Conservation (phyloP, 2,888 invertebrate genomes). For the Aricia artaxerxes region DNA sequence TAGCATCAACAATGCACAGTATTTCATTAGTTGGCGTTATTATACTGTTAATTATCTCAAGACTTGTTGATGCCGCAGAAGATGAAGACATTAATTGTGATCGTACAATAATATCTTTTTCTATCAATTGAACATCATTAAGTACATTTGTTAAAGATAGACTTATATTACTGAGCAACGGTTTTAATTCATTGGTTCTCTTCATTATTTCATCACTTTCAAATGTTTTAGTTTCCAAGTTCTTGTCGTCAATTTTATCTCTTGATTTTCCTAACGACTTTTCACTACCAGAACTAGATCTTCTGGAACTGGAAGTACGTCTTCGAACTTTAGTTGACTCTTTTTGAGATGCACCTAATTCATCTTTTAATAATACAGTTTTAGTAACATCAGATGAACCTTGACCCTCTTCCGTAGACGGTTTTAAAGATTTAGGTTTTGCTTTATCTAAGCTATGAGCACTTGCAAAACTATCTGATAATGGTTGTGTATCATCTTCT, state of each 20-base stretch:
- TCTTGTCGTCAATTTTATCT: constrained; percentile 58
- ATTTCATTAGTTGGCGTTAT: constrained; percentile 83
- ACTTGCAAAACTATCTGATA: constrained; percentile 83
- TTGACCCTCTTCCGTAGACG: constrained; percentile 57
- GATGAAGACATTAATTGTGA: constrained; percentile 84
- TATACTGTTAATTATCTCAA: constrained; percentile 83
- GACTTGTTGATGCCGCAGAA: constrained; percentile 83
- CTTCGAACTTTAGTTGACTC: constrained; percentile 52
- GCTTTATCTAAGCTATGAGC: constrained; percentile 80
- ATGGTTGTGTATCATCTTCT: constrained; percentile 80
- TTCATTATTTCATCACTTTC: constrained; percentile 39
- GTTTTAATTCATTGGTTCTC: constrained; percentile 59
- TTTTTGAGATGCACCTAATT: constrained; percentile 45
- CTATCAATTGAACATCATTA: constrained; percentile 81
- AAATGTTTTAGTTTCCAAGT: constrained; percentile 38
- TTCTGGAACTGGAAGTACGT: constrained; percentile 68
- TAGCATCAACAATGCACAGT: constrained; percentile 80
- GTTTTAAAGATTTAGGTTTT: constrained; percentile 61
- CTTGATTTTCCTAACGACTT: constrained; percentile 65
- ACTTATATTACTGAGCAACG: constrained; percentile 52
- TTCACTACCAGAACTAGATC: constrained; percentile 72
- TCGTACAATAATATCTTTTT: constrained; percentile 83
- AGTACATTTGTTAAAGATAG: constrained; percentile 68
- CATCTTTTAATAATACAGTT: constrained; percentile 58
- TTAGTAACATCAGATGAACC: constrained; percentile 60